Base-by-base conservation (phyloP, 2,113 vertebrate species). In the Lophura nycthemera region DNA sequence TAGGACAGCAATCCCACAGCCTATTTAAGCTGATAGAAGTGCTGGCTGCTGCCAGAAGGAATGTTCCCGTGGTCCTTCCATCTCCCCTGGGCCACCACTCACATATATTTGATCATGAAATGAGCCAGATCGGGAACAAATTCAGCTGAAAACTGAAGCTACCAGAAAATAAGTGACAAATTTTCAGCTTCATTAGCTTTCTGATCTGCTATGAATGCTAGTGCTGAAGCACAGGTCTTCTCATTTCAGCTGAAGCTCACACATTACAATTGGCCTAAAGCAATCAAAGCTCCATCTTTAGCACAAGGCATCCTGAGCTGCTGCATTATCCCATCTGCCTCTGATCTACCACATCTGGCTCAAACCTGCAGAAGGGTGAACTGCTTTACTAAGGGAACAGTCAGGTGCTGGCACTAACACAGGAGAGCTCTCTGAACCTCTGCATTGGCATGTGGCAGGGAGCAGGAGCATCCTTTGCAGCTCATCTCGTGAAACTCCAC, bases 61-160 rank as follows among this genome's bases (percentile, higher is more conserved):
- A 77, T 4, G 0, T 42, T 70, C 27, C 67, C 56, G 25, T 1
- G 0, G 83, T 63, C 60, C 42, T 13, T 65, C 47, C 72, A 66
- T 71, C 45, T 52, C 32, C 42, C 43, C 9, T 71, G 64, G 47
- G 83, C 56, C 75, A 56, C 75, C 79, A n/a, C 60, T 86, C 32
- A 12, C 64, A 43, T 66, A 50, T 34, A 30, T 48, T 90, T 83
- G 83, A 47, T 90, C 76, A 77, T 77, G 14, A 91, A 96, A 96
- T 93, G 88, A 93, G 61, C 72, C 76, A 81, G 56, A 90, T 88
- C 80, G 71, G 42, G 76, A 93, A 16, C 47, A 93, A 96, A 94
- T 90, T 86, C 92, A 86, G 65, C 76, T 92, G 92, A 91, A 96
- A 96, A 88, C 69, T 67, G 95, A 83, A 93, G 90, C 56, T 71